Conservation (phyloP, 2,113 vertebrate genomes). For the Hydrochoerus hydrochaeris region DNA sequence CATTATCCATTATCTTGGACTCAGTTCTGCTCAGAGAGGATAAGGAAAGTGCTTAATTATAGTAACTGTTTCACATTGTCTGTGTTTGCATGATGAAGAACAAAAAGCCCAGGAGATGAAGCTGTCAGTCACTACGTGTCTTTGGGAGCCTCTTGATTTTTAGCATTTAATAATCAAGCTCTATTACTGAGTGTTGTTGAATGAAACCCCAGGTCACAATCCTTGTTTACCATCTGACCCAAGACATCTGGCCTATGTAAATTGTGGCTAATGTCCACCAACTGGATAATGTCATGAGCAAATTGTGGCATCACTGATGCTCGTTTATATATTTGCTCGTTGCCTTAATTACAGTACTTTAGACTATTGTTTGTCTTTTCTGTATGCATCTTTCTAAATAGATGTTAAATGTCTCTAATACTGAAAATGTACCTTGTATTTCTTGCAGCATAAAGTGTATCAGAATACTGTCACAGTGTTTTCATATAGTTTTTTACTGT, state of each 20-base stretch:
- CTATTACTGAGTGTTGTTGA: neutral
- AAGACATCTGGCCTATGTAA: slow-evolving; percentile 15
- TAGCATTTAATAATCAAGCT: slow-evolving; percentile 13
- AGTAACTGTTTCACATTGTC: slow-evolving; percentile 51
- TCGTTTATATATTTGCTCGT: neutral
- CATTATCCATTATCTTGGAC: slow-evolving; percentile 60
- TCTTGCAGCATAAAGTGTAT: neutral
- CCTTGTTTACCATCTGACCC: slow-evolving; percentile 22
- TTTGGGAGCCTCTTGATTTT: slow-evolving; percentile 36
- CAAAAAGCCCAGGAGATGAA: slow-evolving; percentile 4
- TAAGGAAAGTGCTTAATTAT: slow-evolving; percentile 70
- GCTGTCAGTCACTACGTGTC: slow-evolving; percentile 34
- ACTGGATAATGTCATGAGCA: neutral
- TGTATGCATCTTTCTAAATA: neutral
- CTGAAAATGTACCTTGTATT: neutral
- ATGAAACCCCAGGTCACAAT: slow-evolving; percentile 12
- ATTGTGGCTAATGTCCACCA: slow-evolving; percentile 8
- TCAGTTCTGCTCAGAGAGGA: slow-evolving; percentile 50
- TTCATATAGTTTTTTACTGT: neutral
- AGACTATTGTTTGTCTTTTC: neutral
- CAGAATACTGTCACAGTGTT: neutral
- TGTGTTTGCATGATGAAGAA: slow-evolving; percentile 4
- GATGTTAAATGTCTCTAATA: neutral
- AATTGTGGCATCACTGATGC: neutral
- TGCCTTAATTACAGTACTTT: slow-evolving; percentile 11